A percentile compares a stretch with the other conserved stretches of the same genome.
Conservation (phyloP, 2,888 invertebrate species). For the Trissonchulus sp. region DNA sequence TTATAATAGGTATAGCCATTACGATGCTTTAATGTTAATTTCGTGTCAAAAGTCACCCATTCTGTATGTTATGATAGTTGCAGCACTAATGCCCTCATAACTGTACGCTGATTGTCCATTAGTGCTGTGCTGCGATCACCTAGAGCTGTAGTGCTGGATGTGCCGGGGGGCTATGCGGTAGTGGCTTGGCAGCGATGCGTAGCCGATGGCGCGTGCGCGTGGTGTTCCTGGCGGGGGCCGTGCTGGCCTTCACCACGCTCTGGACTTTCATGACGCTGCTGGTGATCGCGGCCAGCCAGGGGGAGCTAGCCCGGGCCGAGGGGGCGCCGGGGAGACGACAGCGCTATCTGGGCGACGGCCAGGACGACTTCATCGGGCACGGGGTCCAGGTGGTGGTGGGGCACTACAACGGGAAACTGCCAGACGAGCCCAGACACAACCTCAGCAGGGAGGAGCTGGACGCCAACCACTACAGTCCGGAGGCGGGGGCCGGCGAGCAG, state of each 20-base stretch:
- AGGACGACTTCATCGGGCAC: constrained; percentile 34
- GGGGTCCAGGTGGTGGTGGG: constrained; percentile 49
- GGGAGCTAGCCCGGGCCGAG: constrained; percentile 2
- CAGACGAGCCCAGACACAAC: constrained; percentile 44
- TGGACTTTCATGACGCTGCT: constrained; percentile 47
- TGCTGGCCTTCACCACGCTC: constrained; percentile 42
- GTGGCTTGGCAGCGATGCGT: not conserved
- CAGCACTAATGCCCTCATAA: too few relatives aligned
- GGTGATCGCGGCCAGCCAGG: constrained; percentile 45
- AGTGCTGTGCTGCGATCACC: too few relatives aligned
- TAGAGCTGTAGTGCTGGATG: too few relatives aligned
- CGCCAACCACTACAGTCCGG: constrained; percentile 47
- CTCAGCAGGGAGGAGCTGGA: constrained; percentile 47
- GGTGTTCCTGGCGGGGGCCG: constrained; percentile 35
- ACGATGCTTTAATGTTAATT: too few relatives aligned
- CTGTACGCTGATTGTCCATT: too few relatives aligned
- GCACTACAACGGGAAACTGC: constrained; percentile 50
- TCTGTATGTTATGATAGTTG: too few relatives aligned
- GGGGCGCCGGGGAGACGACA: not conserved
- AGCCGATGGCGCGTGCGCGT: constrained; percentile 25
- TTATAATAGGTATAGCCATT: too few relatives aligned
- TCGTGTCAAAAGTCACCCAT: too few relatives aligned
- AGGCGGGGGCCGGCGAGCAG: constrained; percentile 68
- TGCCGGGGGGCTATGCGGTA: too few relatives aligned
- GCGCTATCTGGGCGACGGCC: constrained; percentile 28